Conservation (phyloP, 2,113 vertebrate species). For the Toxotes chatareus region DNA sequence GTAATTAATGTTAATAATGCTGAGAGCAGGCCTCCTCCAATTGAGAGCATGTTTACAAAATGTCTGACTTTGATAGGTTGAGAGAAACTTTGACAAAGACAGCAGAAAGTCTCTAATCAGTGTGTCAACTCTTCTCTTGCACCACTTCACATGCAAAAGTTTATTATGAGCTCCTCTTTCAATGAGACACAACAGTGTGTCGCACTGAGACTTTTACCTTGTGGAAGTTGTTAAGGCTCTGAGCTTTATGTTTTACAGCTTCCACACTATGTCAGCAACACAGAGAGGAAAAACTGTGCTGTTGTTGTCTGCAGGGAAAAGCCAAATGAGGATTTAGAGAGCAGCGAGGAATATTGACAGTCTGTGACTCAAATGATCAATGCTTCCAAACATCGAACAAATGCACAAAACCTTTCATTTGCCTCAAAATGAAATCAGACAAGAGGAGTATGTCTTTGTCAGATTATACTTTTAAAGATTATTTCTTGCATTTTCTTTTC, state of each 20-base stretch:
- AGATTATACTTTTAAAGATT: background rate
- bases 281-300: conserved; percentile 18
- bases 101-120: conserved; percentile 40
- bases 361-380: conserved; percentile 22
- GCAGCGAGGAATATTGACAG: conserved; percentile 28
- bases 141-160: conserved; percentile 30
- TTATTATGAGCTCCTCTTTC: conserved; percentile 17
- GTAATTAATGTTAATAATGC: conserved; percentile 54
- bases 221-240: conserved; percentile 35
- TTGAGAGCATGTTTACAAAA: conserved; percentile 55
- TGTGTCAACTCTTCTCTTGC: conserved; percentile 32
- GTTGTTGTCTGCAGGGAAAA: conserved; percentile 32
- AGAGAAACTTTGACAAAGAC: conserved; percentile 29
- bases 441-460: background rate
- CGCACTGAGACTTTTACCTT: conserved; percentile 9
- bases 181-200: conserved; percentile 9
- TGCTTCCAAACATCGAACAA: conserved; percentile 17
- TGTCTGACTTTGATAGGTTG: conserved; percentile 42
- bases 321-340: conserved; percentile 55
- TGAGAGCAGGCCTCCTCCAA: conserved; percentile 26
- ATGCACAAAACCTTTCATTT: conserved; percentile 20
- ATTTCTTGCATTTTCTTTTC: background rate
- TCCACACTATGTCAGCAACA: background rate
- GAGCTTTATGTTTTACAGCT: conserved; percentile 40
- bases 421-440: background rate